Evolutionary conservation across 2,113 vertebrate genomes (phyloP).

Genomic region (Conger conger): DNA sequence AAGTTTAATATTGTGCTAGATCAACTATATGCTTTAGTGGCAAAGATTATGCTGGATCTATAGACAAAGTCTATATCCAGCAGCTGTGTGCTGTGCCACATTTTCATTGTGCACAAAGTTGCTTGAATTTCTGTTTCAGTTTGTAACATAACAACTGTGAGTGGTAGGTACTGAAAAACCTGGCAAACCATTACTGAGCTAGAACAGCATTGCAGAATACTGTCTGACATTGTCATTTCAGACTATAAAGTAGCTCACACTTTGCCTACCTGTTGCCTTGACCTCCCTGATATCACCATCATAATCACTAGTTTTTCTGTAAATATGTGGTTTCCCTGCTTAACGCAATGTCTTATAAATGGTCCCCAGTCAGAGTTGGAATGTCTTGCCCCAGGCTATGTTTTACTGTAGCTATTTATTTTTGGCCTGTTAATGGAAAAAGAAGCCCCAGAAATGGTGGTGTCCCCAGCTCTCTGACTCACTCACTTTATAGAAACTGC

Average conservation of each 20-base stretch:
- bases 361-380: neutral
- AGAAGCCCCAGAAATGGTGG: neutral
- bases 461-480: neutral
- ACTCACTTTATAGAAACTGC: neutral
- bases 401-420: neutral
- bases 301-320: neutral
- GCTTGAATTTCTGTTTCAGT: conserved; percentile 36
- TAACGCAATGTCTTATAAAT: neutral
- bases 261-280: conserved; percentile 26
- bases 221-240: conserved; percentile 19
- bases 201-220: neutral
- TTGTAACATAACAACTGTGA: conserved; percentile 38
- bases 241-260: conserved; percentile 16
- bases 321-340: neutral
- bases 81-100: neutral
- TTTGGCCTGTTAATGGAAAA: neutral
- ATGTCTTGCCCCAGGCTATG: neutral
- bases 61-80: neutral
- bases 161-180: neutral
- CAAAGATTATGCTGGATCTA: neutral
- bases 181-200: conserved; percentile 18
- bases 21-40: neutral
- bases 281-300: conserved; percentile 14
- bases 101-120: conserved; percentile 28
- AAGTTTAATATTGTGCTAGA: neutral